Base-by-base conservation (phyloP, 1,140 invertebrate genomes). In the Calycopis cecrops region DNA sequence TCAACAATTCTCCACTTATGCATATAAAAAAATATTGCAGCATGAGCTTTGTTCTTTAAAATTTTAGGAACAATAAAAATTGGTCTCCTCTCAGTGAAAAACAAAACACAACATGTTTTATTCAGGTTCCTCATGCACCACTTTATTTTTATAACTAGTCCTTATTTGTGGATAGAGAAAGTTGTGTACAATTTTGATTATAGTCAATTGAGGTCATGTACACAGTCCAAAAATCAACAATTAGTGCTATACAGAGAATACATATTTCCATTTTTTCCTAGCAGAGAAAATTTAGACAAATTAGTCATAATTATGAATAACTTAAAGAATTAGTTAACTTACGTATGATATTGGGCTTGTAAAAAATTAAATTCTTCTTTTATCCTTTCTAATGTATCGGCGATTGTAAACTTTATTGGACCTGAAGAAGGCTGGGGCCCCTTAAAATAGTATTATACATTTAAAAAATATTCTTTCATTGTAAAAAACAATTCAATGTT, bases 331-430 rank as follows among this genome's bases (percentile, higher is more conserved):
- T 28, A 28, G 6, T n/a, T 6, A 60, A 94, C 94, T 97, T 91
- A 98, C 97, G 95, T 96, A 90, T 99, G 97, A 90, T 98, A 98
- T 90, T 99, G 97, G 62, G 96, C 96, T 91, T 99, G 97, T 66
- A 99, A 92, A 90, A 98, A 99, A 91, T 97, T 98, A 89, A 99
- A 99, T 91, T 99, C 97, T 89, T 99, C 97, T 91, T 99, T 99
- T 82, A 99, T 99, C 76, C 97, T 92, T 88, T 99, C 97, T 89
- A 97, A 95, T 71, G 96, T 97, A 88, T 99, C 98, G 42, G 94
- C 93, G 76, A 99, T 94, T 58, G 97, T 98, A 89, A 98, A 99
- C 88, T 99, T 99, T 82, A 98, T 90, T 89, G 96, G 92, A 90
- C 96, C 91, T 88, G 93, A 90, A 88, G 94, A 94, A 79, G 95